Base-by-base conservation (phyloP, 2,113 vertebrate genomes). In the Dascyllus trimaculatus region DNA sequence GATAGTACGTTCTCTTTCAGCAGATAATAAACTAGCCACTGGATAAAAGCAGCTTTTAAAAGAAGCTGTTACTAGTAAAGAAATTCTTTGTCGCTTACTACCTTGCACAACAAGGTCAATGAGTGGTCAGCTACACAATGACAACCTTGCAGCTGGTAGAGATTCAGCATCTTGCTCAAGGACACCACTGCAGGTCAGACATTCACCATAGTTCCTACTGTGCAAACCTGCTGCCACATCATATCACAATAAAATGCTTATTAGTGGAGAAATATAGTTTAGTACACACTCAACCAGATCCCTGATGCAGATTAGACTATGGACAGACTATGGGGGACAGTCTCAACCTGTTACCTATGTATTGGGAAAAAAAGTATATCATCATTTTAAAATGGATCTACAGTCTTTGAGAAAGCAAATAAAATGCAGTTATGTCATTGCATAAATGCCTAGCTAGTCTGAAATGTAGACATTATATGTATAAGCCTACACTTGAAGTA, bases 181-280 rank as follows among this genome's bases (percentile, higher is more conserved):
- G 67, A 63, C 62, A 63, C 22, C 10, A 62, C 70, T 14, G 29
- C 67, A 51, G 80, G 76, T 68, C 62, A 76, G 53, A 45, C 21
- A 32, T 1, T 18, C 59, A 45, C 45, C 48, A 26, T 0, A 35
- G 57, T 40, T 83, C 70, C 78, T 46, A 32, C 71, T 63, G 48
- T 24, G 82, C 49, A 46, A 38, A 64, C 67, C 53, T 57, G 57
- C 60, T 71, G 72, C 48, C 21, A 3, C 21, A 1, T 18, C 48
- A 38, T 18, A 2, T 56, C 48, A 22, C 48, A 57, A 66, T 45
- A 53, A 43, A 57, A 40, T 11, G 57, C 46, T 60, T 15, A 21
- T 51, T 21, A 8, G 19, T 15, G 26, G 19, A 29, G 70, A 49
- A 40, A 25, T 15, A n/a, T 17, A 35, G 25, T 35, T 57, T 7